Conservation (phyloP, 2,113 vertebrate genomes). For the Corydoras sp. region DNA sequence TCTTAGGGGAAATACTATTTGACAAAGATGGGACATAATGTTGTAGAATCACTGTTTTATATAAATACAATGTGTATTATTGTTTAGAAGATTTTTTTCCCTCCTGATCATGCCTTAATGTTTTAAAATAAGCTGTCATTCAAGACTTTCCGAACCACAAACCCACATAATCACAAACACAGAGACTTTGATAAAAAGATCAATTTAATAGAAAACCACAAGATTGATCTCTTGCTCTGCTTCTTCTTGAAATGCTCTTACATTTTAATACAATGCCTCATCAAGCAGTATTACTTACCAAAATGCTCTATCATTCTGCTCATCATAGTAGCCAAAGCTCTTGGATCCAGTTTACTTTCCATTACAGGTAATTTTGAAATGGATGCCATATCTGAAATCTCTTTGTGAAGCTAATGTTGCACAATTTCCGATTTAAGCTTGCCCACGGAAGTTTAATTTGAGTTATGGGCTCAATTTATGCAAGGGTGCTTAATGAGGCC, state of each 20-base stretch:
- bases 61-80: too few species aligned
- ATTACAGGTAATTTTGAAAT: conserved; percentile 16
- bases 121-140: conserved; percentile 16
- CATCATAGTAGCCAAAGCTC: background rate
- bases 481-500: background rate
- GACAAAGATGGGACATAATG: too few species aligned
- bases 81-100: too few species aligned
- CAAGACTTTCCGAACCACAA: conserved; percentile 2
- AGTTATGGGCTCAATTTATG: conserved; percentile 1
- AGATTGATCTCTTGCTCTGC: background rate
- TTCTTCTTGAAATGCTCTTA: conserved; percentile 2
- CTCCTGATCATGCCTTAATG: too few species aligned
- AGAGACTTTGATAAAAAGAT: conserved; percentile 3
- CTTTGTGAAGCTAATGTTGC: background rate
- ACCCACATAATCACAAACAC: background rate
- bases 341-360: background rate
- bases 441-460: background rate
- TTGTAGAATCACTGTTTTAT: too few species aligned
- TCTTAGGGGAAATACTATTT: too few species aligned
- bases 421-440: background rate
- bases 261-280: conserved; percentile 13
- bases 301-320: background rate
- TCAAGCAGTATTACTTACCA: background rate
- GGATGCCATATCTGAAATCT: conserved; percentile 3
- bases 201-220: conserved; percentile 16